A percentile compares a stretch with the other conserved stretches of the same genome.
phyloP scores from a whole-genome alignment of 2,797 vertebrate species.

The Vespertilio murinus region DNA sequence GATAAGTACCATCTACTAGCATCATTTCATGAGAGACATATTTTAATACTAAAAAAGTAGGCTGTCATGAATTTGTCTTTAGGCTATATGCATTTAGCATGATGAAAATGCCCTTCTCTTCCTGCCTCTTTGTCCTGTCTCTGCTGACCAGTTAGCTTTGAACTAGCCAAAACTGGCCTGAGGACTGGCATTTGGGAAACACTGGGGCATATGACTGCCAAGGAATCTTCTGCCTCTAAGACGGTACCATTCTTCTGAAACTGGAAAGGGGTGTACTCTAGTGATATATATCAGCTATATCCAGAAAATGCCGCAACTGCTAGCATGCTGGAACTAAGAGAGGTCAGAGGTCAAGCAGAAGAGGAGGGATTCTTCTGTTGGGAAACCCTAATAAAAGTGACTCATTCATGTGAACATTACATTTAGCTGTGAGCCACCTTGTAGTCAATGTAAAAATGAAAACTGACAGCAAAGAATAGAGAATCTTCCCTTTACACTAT shows the following conservation, averaged over 20 bases:
- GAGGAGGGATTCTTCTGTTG: not conserved
- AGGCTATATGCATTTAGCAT: not conserved
- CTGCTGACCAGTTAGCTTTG: not conserved
- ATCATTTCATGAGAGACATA: not conserved
- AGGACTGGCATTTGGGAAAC: not conserved
- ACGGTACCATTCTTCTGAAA: not conserved
- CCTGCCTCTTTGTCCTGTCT: not conserved
- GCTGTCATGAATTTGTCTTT: not conserved
- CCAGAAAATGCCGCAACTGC: not conserved
- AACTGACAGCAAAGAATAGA: not conserved
- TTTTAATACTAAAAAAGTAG: conserved; percentile 2
- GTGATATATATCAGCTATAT: not conserved
- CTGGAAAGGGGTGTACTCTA: not conserved
- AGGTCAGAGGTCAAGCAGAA: not conserved
- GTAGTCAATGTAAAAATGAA: not conserved
- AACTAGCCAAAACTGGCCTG: not conserved
- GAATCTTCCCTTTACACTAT: not conserved
- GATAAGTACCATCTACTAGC: not conserved
- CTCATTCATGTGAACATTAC: not conserved
- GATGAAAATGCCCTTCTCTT: not conserved
- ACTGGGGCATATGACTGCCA: not conserved
- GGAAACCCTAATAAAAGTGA: not conserved
- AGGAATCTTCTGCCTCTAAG: not conserved
- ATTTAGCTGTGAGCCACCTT: not conserved
- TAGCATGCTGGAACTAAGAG: not conserved